Evolutionary conservation across 92 coral and sea anemone genomes (phyloP), one percentile per base, ranked within the genome.

Genomic region (Heteractis magnifica): DNA sequence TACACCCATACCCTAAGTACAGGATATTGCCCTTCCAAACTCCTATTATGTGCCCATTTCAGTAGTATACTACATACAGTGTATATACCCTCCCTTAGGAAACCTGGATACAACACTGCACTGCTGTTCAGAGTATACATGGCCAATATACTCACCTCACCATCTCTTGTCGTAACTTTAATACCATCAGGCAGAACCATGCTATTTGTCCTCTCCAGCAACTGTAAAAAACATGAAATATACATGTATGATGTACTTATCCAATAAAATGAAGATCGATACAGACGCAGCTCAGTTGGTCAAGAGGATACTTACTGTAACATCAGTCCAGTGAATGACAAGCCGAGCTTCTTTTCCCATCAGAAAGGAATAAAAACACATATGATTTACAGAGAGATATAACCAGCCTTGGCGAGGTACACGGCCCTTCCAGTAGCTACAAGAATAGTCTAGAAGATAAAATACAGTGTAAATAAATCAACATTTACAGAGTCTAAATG

Each of bases 401-500:
- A 97, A 84, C 99, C 99, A 97, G 65, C 99, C 99, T 88, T 97
- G 99, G 13, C 99, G 95, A 1, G 99, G 99, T 48, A 97, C 99
- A 52, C 89, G 88, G 3, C 99, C 99, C 84, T 97, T 97, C 99
- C 99, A 97, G 81, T 92, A 97, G 80, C 99, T 97, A 68, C 99
- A 94, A 10, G 99, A 97, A 81, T 97, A 97, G 82, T 97, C 99
- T 97, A 82, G 7, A 71, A 5, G 14, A 6, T 13, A 53, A 53
- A 53, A 53, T 64, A 64, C n/a, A 64, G n/a, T 64, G 8, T 18
- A 64, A 18, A 64, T 16, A 64, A 58, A 11, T 58, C 16, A n/a
- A 10, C 16, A 58, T 4, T 58, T 12, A 12, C 16, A 58, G 64
- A 5, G 6, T 58, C 13, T 11, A 58, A 18, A 12, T 4, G 13